Percentiles rank a stretch among this genome's conserved stretches.
Conservation (phyloP, 2,797 vertebrate species). For the Taeniopygia guttata region DNA sequence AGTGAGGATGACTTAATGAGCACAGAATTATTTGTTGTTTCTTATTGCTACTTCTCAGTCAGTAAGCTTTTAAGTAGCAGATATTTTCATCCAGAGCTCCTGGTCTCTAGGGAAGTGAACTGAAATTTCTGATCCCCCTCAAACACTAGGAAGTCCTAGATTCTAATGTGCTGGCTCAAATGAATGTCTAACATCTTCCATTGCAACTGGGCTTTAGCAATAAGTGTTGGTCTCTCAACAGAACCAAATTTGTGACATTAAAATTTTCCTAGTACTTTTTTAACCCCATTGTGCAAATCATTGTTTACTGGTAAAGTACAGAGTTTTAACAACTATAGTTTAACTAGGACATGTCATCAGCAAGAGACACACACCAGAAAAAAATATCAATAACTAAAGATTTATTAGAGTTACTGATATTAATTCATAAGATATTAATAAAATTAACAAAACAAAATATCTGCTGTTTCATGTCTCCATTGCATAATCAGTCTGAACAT, state of each 20-base stretch:
- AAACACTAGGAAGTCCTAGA: background rate
- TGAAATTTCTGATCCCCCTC: background rate
- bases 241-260: background rate
- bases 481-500: background rate
- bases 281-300: background rate
- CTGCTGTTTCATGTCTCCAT: background rate
- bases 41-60: conserved; percentile 33
- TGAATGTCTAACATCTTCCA: background rate
- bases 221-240: background rate
- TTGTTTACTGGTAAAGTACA: background rate
- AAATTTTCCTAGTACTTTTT: background rate
- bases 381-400: background rate
- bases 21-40: conserved; percentile 69
- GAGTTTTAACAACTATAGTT: background rate
- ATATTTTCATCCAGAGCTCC: background rate
- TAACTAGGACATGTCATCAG: background rate
- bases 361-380: background rate
- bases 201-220: background rate
- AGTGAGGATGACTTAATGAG: conserved; percentile 66
- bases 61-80: conserved; percentile 10
- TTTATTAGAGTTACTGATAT: conserved; percentile 38
- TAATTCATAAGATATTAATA: background rate
- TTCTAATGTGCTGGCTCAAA: background rate
- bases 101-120: background rate
- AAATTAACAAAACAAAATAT: background rate